Base-by-base conservation (phyloP, 2,888 invertebrate genomes). In the Drosophila flavopinicola region DNA sequence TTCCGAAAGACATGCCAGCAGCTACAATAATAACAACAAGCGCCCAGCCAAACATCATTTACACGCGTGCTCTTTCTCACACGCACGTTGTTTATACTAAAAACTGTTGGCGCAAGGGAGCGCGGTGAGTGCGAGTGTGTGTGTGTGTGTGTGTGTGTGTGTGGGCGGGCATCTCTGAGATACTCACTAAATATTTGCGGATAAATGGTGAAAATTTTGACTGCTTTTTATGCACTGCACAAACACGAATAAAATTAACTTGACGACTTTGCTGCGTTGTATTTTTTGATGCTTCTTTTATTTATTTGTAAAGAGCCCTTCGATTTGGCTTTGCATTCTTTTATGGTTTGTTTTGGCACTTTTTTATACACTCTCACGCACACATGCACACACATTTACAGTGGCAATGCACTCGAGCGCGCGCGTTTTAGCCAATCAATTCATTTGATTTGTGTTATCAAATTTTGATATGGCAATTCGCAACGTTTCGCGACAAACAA, bases 101-200 rank as follows among this genome's bases (percentile, higher is more conserved):
- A 56, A 20, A 52, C 49, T 41, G 49, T 25, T 41, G 67, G 67
- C 56, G 53, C 60, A 33, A 41, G 30, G 45, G 32, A 20, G 37
- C 52, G 15, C 32, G 32, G 32, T 45, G 44, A 51, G 49, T 33
- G n/a, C 29, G 44, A 15, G 10, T 39, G 6, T 41, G 41, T 25
- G 20, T 47, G 15, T 25, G 11, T 53, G 24, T 29, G 7, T 23
- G 5, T 24, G 23, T 38, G 33, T 38, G 32, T 53, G 49, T 53
- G 73, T 65, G 77, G 77, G 65, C 42, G 64, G 84, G 49, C 78
- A 75, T 73, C 75, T 82, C 53, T 47, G 74, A 73, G 71, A 75
- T 90, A 89, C 89, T 89, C 76, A 89, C 89, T 87, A 88, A 85
- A 89, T 78, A 89, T 87, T 87, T 89, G 89, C 75, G 89, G 88